Evolutionary conservation across 1,140 invertebrate genomes (phyloP), one percentile per base, ranked within the genome.

Genomic region (Drosophila teissieri): DNA sequence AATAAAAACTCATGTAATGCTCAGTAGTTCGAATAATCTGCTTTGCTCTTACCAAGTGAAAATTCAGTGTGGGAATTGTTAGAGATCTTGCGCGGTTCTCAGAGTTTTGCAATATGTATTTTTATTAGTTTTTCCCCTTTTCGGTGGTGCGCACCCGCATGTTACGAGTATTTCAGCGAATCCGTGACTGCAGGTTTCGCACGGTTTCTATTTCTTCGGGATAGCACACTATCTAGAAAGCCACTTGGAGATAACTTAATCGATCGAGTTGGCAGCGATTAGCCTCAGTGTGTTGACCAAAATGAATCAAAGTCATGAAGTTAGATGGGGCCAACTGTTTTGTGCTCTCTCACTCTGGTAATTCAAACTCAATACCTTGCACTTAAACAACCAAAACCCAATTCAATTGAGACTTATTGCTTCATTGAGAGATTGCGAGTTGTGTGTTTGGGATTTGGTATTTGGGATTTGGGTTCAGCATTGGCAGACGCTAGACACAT

Each of bases 331-430:
- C 22, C 37, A 49, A 58, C 37, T 51, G 6, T 40, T 7, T 11
- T 11, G 11, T 2, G 49, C 17, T 22, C 14, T 40, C 36, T 48
- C 22, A 69, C 12, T 40, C 19, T 39, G 56, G 27, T 17, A 34
- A 42, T 14, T 53, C 22, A 27, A 44, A 36, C 27, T 31, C 24
- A 19, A 62, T 80, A 84, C 80, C 80, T 83, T 83, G 65, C 57
- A 48, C 65, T 57, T 70, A 57, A 72, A 72, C 57, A 57, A 42
- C 42, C 27, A 37, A 68, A 72, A 58, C 81, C 60, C 61, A 49
- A 57, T 63, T 84, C 63, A 84, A 84, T 84, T 84, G 77, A 84
- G 68, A 84, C 58, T 85, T 85, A 84, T 86, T 85, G 73, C 78
- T 85, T 81, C 58, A 80, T 84, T 84, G 81, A 73, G 44, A 42